Evolutionary conservation across 1,140 invertebrate genomes (phyloP), one percentile per base, ranked within the genome.

Genomic region (Leptopilina clavipes): DNA sequence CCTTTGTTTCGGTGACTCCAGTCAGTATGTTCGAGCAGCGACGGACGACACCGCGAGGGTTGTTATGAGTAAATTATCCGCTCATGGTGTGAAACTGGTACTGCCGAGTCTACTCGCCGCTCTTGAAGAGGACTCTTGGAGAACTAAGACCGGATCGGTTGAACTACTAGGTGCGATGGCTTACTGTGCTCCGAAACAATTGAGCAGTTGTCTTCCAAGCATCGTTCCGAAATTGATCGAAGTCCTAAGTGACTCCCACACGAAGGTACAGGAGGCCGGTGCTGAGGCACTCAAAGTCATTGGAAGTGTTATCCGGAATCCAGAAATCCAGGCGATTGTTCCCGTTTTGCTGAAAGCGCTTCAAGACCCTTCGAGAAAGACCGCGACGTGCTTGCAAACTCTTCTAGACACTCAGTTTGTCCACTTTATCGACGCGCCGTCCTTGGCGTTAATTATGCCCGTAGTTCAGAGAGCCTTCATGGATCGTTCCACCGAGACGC

Each of bases 191-290:
- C 98, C 98, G 0, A 99, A 99, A 89, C 98, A 99, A 89, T 91
- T 99, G 54, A 99, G 98, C 31, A 98, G 97, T 3, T 99, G 98
- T 89, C 91, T 99, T 71, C 99, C 99, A 0, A 98, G 94, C 85
- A 99, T 99, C 88, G 98, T 99, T 25, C 99, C 98, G n/a, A 98
- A 98, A 85, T 91, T 99, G 12, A 99, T 99, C 72, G 97, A 99
- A 91, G 97, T 99, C 17, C 91, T 99, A 8, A 97, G 97, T 76
- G 98, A 99, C 91, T 99, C 98, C 0, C 98, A 99, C 86, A 95
- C 96, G 75, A 98, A 98, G 91, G 98, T 99, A n/a, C 98, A 99
- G 92, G 96, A 97, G 86, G 96, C 98, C 17, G 98, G 97, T 14
- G 96, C 96, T 6, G 96, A 98, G 88, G 98, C 98, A 70, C 91